Evolutionary conservation across 2,113 vertebrate genomes (phyloP), one percentile per base, ranked within the genome.

Genomic region (Chaetodon trifascialis): DNA sequence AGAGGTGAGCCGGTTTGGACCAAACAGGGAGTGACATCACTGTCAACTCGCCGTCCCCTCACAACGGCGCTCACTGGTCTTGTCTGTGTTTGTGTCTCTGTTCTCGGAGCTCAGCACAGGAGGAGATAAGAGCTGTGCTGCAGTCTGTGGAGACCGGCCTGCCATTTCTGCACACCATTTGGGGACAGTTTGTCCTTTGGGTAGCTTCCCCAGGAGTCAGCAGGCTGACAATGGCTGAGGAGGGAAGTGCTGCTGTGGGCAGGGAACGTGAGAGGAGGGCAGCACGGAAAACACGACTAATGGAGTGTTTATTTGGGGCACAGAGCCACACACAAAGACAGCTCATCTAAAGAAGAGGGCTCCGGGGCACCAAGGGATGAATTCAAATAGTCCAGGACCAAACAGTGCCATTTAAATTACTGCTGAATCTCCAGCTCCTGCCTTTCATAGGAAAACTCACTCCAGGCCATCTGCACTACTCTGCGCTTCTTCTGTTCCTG

Each of bases 251-350:
- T 86, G 91, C 90, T 88, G 66, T 86, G 80, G 86, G 83, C 75
- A 76, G 74, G 38, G 77, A 81, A 79, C 9, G 69, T 65, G 65
- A 91, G 81, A 73, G 62, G 60, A 84, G 79, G 60, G 65, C 78
- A 88, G 79, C 67, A 84, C 69, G 83, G 74, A 85, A 93, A 86
- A 83, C 60, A 82, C 64, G 73, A 73, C 82, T 92, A 90, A 94
- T 94, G 89, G 87, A 93, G 85, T 84, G 80, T 92, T 88, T 89
- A 92, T 92, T 90, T 87, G 73, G 87, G 84, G 76, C 81, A 91
- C 47, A 80, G 76, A 87, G 80, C 74, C 70, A 83, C 87, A 90
- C 73, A 91, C 84, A 92, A 91, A 90, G 83, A 72, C 76, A 88
- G 81, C 72, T 88, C 71, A 46, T 90, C 88, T 86, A 71, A 87